Evolutionary conservation across 2,888 invertebrate species (phyloP).

Genomic region (Venustoraphidia nigricollis): DNA sequence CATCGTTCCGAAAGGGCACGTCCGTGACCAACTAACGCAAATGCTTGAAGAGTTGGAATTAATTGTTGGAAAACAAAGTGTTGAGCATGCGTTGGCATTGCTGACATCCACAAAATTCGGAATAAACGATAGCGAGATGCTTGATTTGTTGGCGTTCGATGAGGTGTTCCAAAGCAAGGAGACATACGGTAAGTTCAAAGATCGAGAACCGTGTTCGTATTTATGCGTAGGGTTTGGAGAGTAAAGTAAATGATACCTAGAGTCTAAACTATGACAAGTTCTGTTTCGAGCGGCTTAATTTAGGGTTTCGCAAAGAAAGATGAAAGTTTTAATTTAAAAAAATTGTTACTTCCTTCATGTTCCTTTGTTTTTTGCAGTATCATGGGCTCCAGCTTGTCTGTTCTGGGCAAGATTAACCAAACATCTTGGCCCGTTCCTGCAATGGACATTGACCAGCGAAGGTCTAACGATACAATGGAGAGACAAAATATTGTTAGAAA

Average conservation of each 20-base stretch:
- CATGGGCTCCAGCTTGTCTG: conserved; percentile 53
- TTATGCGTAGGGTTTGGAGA: neutral
- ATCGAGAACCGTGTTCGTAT: neutral
- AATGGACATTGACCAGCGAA: conserved; percentile 38
- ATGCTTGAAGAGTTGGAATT: conserved; percentile 54
- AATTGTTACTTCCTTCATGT: too few species aligned
- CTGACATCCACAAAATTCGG: conserved; percentile 63
- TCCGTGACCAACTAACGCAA: conserved; percentile 44
- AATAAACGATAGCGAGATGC: conserved; percentile 65
- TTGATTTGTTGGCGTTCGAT: conserved; percentile 50
- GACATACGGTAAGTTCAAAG: conserved; percentile 38
- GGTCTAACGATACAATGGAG: conserved; percentile 50
- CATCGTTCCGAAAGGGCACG: conserved; percentile 35
- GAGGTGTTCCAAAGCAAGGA: conserved; percentile 43
- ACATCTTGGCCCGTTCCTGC: conserved; percentile 48
- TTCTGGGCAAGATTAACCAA: conserved; percentile 52
- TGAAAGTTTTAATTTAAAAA: too few species aligned
- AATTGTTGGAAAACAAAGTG: conserved; percentile 47
- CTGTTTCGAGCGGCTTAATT: conserved; percentile 6
- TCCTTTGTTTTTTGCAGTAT: conserved; percentile 28
- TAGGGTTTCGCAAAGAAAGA: conserved; percentile 3
- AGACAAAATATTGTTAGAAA: conserved; percentile 40
- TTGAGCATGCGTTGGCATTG: conserved; percentile 52
- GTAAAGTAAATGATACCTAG: too few species aligned
- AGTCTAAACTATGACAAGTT: neutral